phyloP scores from a whole-genome alignment of 2,888 invertebrate species.

The Agapostemon virescens region DNA sequence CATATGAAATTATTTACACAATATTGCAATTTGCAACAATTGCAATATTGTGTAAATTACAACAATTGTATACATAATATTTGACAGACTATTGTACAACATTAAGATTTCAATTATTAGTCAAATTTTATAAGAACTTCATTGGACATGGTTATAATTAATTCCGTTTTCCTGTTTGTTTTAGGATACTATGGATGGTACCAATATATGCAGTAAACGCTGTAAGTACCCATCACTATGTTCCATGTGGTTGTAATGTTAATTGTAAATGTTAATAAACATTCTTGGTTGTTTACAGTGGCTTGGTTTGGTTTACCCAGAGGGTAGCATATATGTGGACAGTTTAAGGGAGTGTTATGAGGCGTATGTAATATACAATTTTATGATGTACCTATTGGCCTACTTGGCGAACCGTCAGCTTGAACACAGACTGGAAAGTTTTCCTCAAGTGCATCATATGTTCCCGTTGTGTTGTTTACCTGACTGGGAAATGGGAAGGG shows the following conservation, averaged over 20 bases:
- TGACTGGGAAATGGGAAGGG: constrained; percentile 96
- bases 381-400: constrained; percentile 96
- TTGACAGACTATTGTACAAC: too few relatives aligned
- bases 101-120: too few relatives aligned
- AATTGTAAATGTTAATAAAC: constrained; percentile 4
- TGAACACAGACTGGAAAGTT: constrained; percentile 89
- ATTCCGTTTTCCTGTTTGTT: constrained; percentile 64
- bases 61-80: too few relatives aligned
- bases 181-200: constrained; percentile 97
- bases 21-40: not conserved
- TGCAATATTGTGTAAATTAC: too few relatives aligned
- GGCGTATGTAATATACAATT: constrained; percentile 98
- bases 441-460: constrained; percentile 93
- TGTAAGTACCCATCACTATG: constrained; percentile 82
- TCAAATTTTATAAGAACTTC: not conserved
- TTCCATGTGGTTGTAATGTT: not conserved
- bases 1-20: not conserved
- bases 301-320: constrained; percentile 93
- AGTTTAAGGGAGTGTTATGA: constrained; percentile 97
- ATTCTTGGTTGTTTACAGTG: constrained; percentile 82
- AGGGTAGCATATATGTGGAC: constrained; percentile 95
- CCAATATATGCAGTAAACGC: constrained; percentile 98
- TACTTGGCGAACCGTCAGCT: constrained; percentile 93
- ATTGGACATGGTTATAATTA: not conserved
- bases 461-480: constrained; percentile 95